phyloP scores from a whole-genome alignment of 2,113 vertebrate genomes.

The Labeo rohita region DNA sequence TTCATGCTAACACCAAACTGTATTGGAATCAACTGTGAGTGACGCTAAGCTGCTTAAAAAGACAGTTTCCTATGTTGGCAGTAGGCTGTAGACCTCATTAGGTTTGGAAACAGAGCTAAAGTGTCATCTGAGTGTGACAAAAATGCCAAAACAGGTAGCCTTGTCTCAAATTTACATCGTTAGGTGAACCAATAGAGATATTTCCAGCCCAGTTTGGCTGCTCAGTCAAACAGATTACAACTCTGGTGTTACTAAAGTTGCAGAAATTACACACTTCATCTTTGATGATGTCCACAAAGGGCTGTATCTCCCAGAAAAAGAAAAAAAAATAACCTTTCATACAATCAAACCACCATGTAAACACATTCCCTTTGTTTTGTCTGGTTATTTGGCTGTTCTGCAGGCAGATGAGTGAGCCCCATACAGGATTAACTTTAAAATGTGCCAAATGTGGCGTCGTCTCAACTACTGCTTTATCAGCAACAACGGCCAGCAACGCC shows the following conservation, averaged over 20 bases:
- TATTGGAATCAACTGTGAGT: not conserved
- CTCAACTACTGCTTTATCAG: slow-evolving; percentile 99
- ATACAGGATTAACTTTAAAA: slow-evolving; percentile 99
- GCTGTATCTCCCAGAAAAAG: not conserved
- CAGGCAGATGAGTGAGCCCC: slow-evolving; percentile 99
- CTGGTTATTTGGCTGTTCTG: slow-evolving; percentile 79
- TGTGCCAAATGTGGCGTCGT: slow-evolving; percentile 99
- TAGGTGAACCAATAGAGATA: not conserved
- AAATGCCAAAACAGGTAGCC: not conserved
- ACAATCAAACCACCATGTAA: slow-evolving; percentile 27
- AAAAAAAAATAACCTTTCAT: not conserved
- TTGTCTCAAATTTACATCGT: not conserved
- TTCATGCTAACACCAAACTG: not conserved
- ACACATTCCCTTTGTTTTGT: slow-evolving; percentile 68
- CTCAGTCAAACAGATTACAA: not conserved
- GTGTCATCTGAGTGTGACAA: not conserved
- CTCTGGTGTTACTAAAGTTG: not conserved
- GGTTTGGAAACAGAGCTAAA: not conserved
- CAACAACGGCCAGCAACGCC: slow-evolving; percentile 99
- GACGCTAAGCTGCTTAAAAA: not conserved
- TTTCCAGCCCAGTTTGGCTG: not conserved
- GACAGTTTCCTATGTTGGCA: not conserved
- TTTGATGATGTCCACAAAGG: slow-evolving; percentile 9
- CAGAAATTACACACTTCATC: not conserved
- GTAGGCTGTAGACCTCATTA: not conserved